Percentiles rank a stretch among this genome's conserved stretches.
These are phyloP conservation scores for Drosophila bunnanda DNA, from an alignment of 2,888 invertebrate genomes.

Conservation along the genomic window DNA sequence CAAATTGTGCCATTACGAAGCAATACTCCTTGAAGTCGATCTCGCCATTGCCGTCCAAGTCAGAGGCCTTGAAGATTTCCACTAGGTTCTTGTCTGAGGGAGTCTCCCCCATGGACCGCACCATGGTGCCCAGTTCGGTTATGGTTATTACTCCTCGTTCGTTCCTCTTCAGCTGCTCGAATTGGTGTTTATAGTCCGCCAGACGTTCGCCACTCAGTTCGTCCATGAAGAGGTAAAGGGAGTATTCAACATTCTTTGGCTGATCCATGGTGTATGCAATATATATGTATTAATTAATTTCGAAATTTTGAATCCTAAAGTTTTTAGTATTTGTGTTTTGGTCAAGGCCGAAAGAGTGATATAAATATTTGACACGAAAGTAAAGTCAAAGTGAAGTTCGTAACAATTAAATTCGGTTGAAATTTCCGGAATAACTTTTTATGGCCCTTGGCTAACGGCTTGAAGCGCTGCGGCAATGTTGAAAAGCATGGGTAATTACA, in stretches of 20 bases:
- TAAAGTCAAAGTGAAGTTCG: background rate
- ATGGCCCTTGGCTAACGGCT: slow-evolving; percentile 16
- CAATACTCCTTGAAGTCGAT: slow-evolving; percentile 37
- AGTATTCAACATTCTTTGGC: background rate
- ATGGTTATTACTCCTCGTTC: slow-evolving; percentile 99
- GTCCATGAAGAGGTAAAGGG: slow-evolving; percentile 84
- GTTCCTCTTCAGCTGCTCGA: slow-evolving; percentile 99
- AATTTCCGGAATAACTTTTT: slow-evolving; percentile 13
- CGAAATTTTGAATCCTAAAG: slow-evolving; percentile 2
- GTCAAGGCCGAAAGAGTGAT: background rate
- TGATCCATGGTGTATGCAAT: background rate
- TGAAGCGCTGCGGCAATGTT: slow-evolving; percentile 11
- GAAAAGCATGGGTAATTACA: slow-evolving; percentile 46
- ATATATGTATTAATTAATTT: background rate
- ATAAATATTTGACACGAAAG: background rate
- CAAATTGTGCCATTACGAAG: slow-evolving; percentile 8
- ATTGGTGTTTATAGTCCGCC: slow-evolving; percentile 99
- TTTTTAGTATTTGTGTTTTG: background rate
- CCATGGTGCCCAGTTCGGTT: slow-evolving; percentile 98
- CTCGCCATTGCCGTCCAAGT: slow-evolving; percentile 85
- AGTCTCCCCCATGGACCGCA: slow-evolving; percentile 98
- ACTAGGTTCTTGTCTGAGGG: slow-evolving; percentile 99
- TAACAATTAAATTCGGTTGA: slow-evolving; percentile 28
- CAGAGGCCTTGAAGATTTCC: slow-evolving; percentile 99
- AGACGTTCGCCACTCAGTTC: slow-evolving; percentile 99